phyloP scores from a whole-genome alignment of 37 sponge, comb jelly and placozoan species.

The Halichondria panicea region DNA sequence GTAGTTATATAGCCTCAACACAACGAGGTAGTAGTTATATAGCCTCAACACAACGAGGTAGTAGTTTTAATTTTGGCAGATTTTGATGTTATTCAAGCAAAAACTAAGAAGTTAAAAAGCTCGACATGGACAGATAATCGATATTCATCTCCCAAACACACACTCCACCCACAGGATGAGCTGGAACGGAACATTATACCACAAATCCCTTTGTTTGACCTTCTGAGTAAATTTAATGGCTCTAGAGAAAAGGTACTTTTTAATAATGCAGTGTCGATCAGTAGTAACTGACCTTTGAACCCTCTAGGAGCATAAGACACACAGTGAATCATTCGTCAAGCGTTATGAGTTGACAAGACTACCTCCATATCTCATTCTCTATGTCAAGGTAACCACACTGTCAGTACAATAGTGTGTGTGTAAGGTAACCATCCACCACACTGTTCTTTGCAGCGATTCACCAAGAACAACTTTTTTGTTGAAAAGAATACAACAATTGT shows the following conservation, averaged over 20 bases:
- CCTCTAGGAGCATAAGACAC: slow-evolving; percentile 90
- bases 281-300: not conserved
- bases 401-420: not conserved
- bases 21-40: no score
- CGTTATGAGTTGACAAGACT: slow-evolving; percentile 90
- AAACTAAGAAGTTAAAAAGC: no score
- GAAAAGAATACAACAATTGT: slow-evolving; percentile 99
- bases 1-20: no score
- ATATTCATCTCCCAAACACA: no score
- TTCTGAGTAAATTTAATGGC: slow-evolving; percentile 87
- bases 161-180: slow-evolving; percentile 95
- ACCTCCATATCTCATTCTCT: slow-evolving; percentile 92
- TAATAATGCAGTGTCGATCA: not conserved
- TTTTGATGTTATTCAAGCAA: no score
- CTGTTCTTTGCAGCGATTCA: slow-evolving; percentile 75
- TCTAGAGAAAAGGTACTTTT: slow-evolving; percentile 67
- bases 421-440: not conserved
- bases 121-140: no score
- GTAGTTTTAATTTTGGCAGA: no score
- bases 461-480: slow-evolving; percentile 94
- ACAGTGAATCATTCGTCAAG: slow-evolving; percentile 84
- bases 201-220: slow-evolving; percentile 89
- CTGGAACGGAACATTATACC: slow-evolving; percentile 95
- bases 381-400: slow-evolving; percentile 64
- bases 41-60: no score